A percentile compares a stretch with the other conserved stretches of the same genome.
Evolutionary conservation across 2,888 invertebrate genomes (phyloP).

Genomic region (Hypolimnas misippus): DNA sequence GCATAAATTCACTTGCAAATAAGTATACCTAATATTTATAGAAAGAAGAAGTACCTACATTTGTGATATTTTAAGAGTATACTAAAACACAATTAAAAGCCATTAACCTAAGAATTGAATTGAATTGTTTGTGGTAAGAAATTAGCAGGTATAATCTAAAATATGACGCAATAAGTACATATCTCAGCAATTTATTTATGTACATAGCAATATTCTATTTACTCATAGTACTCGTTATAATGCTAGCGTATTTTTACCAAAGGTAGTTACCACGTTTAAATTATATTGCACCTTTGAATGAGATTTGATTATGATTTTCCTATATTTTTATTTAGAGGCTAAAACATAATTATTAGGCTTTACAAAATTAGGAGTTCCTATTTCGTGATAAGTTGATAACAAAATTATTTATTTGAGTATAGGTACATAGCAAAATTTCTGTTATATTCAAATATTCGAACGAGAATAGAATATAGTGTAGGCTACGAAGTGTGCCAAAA

Average conservation of each 20-base stretch:
- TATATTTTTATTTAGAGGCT: not conserved
- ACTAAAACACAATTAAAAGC: too few relatives aligned
- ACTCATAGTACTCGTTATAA: not conserved
- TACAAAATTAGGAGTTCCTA: conserved; percentile 7
- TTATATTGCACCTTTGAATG: not conserved
- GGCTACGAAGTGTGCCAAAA: too few relatives aligned
- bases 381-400: not conserved
- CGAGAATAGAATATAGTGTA: too few relatives aligned
- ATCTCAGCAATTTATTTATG: not conserved
- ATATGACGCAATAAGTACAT: conserved; percentile 1
- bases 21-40: not conserved
- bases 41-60: not conserved
- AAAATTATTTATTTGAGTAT: not conserved
- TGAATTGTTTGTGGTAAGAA: not conserved
- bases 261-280: not conserved
- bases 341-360: conserved; percentile 1
- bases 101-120: too few relatives aligned
- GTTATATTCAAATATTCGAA: too few relatives aligned
- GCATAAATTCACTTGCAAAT: too few relatives aligned
- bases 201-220: conserved; percentile 3
- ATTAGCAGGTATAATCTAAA: conserved; percentile 5
- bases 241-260: not conserved
- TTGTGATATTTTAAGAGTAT: conserved; percentile 3
- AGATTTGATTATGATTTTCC: not conserved
- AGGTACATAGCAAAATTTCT: too few relatives aligned